A percentile compares a stretch with the other conserved stretches of the same genome.
Evolutionary conservation across 2,797 vertebrate species (phyloP).

Genomic region (Distichodus sexfasciatus): DNA sequence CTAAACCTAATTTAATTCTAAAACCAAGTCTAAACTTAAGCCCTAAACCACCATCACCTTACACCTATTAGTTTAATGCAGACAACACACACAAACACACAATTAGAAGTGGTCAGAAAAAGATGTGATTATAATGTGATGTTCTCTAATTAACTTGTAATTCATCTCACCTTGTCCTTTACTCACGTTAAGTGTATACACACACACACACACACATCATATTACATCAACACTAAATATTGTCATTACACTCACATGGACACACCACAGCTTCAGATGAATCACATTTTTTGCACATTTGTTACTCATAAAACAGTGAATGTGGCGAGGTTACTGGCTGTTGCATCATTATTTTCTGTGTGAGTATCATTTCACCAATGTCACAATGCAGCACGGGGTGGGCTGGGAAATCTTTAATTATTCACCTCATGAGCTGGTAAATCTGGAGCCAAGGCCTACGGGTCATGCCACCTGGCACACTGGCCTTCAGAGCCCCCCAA

Average conservation of each 20-base stretch:
- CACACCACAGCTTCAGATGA: background rate
- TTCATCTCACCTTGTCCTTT: background rate
- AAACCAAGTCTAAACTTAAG: too few relatives aligned
- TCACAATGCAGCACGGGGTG: conserved; percentile 5
- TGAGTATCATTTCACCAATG: conserved; percentile 7
- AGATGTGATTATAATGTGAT: too few relatives aligned
- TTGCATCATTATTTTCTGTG: conserved; percentile 47
- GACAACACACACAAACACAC: too few relatives aligned
- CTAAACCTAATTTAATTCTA: too few relatives aligned
- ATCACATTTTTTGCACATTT: conserved; percentile 9
- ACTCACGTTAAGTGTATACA: background rate
- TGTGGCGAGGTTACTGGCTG: conserved; percentile 30
- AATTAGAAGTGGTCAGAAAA: too few relatives aligned
- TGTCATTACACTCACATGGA: background rate
- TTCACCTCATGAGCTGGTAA: conserved; percentile 22
- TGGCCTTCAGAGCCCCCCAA: background rate
- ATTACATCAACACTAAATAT: background rate
- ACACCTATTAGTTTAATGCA: too few relatives aligned
- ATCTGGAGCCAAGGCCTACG: conserved; percentile 9
- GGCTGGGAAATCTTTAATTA: conserved; percentile 35
- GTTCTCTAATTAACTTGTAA: too few relatives aligned
- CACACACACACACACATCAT: too few relatives aligned
- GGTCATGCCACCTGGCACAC: conserved; percentile 14
- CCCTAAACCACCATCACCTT: too few relatives aligned
- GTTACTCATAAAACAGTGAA: conserved; percentile 14